phyloP scores from a whole-genome alignment of 2,797 vertebrate genomes.

The Microctenopoma steveboyesi region DNA sequence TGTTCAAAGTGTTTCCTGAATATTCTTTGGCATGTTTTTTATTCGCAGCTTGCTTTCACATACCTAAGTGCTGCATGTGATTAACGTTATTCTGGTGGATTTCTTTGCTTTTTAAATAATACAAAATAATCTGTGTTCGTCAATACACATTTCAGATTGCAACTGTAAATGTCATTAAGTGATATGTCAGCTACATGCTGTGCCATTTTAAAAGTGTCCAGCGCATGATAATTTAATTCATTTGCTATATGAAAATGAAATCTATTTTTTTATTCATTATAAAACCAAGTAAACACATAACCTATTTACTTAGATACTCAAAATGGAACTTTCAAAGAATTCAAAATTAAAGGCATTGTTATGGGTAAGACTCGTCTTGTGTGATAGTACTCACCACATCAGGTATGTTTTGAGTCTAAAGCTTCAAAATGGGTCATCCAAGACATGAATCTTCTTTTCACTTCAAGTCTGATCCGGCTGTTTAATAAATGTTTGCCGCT shows the following conservation, averaged over 20 bases:
- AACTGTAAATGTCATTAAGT: neutral
- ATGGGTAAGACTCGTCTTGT: constrained; percentile 26
- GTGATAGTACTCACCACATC: constrained; percentile 1
- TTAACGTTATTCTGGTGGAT: constrained; percentile 23
- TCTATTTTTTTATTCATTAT: neutral
- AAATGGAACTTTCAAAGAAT: constrained; percentile 46
- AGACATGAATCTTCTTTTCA: neutral
- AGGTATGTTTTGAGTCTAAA: constrained; percentile 29
- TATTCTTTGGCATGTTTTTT: constrained; percentile 23
- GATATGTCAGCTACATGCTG: neutral
- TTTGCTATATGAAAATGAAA: constrained; percentile 1
- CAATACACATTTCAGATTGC: neutral
- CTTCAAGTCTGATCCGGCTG: neutral
- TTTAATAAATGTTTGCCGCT: constrained; percentile 16
- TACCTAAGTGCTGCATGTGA: constrained; percentile 11
- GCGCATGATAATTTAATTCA: neutral
- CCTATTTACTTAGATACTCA: neutral
- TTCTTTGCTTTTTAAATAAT: constrained; percentile 20
- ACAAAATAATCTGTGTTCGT: neutral
- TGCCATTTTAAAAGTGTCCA: neutral
- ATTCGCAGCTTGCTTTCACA: constrained; percentile 35
- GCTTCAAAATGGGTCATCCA: constrained; percentile 39
- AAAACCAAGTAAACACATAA: constrained; percentile 3
- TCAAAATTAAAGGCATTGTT: constrained; percentile 27
- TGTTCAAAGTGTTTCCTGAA: constrained; percentile 10